Evolutionary conservation across 2,113 vertebrate species (phyloP).

Genomic region (Coracopsis vasa): DNA sequence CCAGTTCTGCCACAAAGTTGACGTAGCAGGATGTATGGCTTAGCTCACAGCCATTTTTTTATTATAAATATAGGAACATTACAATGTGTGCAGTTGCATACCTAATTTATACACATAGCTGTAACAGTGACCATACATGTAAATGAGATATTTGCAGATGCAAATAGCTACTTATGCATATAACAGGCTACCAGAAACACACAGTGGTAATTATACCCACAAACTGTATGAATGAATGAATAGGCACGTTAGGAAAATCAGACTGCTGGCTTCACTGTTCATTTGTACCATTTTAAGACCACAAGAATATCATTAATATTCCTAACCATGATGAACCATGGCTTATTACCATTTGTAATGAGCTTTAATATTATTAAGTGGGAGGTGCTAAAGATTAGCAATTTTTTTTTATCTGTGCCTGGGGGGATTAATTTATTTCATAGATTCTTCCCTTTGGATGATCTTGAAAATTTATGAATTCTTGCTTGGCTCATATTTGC

Average conservation of each 20-base stretch:
- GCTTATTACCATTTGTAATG: conserved; percentile 4
- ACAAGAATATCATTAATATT: not conserved
- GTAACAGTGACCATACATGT: conserved; percentile 9
- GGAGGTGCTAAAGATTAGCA: not conserved
- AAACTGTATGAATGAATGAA: conserved; percentile 30
- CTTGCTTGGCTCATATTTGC: not conserved
- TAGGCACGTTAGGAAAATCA: conserved; percentile 8
- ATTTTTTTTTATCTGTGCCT: not conserved
- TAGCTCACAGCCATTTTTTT: not conserved
- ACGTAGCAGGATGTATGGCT: not conserved
- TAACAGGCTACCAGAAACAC: conserved; percentile 8
- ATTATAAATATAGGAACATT: not conserved
- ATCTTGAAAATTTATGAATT: not conserved
- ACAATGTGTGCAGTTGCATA: not conserved
- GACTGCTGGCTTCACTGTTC: not conserved
- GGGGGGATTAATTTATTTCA: not conserved
- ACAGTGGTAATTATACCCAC: conserved; percentile 26
- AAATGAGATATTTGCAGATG: conserved; percentile 61
- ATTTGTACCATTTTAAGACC: not conserved
- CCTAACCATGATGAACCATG: not conserved
- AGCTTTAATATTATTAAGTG: conserved; percentile 5
- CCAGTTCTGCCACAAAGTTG: not conserved
- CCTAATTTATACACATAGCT: conserved; percentile 14
- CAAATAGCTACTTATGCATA: conserved; percentile 33
- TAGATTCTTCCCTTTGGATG: not conserved